Evolutionary conservation across 2,888 invertebrate species (phyloP).

Genomic region (Thumatha senex): DNA sequence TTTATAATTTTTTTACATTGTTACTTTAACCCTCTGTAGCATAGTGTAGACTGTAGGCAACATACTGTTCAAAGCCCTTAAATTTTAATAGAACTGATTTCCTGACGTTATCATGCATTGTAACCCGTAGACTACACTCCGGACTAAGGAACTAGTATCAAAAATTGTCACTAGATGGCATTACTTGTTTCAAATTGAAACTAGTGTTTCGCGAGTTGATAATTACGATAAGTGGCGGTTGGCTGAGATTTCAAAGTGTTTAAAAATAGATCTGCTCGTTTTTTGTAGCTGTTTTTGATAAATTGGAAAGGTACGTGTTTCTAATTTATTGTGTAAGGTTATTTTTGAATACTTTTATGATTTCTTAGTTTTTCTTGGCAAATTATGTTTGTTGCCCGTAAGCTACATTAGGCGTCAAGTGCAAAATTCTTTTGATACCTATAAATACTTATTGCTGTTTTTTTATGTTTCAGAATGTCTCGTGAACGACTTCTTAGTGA

Average conservation of each 20-base stretch:
- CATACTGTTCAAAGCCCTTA: no score
- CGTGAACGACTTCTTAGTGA: no score
- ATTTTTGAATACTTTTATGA: conserved; percentile 2
- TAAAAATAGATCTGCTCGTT: conserved; percentile 9
- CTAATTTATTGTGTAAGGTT: neutral
- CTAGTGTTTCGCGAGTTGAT: neutral
- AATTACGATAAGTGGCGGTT: conserved; percentile 7
- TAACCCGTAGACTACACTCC: conserved; percentile 6
- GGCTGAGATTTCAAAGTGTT: conserved; percentile 9
- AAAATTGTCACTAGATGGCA: no score
- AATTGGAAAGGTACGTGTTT: conserved; percentile 1
- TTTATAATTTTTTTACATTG: no score
- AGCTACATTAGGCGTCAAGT: neutral
- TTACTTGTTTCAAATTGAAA: no score
- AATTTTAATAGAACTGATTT: no score
- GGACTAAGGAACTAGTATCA: no score
- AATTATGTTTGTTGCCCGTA: conserved; percentile 12
- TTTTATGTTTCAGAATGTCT: no score
- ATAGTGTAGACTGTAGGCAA: no score
- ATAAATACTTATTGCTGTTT: neutral
- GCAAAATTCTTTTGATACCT: neutral
- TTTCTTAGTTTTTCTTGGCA: conserved; percentile 4
- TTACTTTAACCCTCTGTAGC: no score
- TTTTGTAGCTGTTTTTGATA: conserved; percentile 9
- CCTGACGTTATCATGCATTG: no score